phyloP scores from a whole-genome alignment of 2,797 vertebrate genomes.

The Phrynocephalus guinanensis region DNA sequence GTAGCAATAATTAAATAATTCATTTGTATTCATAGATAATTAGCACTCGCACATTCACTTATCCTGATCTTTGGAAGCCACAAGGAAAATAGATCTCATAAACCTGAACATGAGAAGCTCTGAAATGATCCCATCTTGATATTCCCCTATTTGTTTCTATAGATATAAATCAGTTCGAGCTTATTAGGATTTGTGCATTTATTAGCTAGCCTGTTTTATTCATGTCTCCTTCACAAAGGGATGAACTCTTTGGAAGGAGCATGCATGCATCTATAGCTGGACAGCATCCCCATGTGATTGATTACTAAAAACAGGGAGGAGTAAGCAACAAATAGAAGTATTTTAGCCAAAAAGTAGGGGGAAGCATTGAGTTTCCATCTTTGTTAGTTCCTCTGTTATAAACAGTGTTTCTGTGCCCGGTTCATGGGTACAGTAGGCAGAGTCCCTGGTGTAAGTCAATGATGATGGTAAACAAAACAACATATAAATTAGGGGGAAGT shows the following conservation, averaged over 20 bases:
- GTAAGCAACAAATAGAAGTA: too few relatives aligned
- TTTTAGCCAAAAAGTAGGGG: too few relatives aligned
- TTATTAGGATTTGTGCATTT: slow-evolving; percentile 29
- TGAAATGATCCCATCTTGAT: slow-evolving; percentile 50
- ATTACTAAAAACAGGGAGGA: too few relatives aligned
- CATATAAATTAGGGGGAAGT: not conserved
- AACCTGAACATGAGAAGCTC: slow-evolving; percentile 64
- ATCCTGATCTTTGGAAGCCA: slow-evolving; percentile 56
- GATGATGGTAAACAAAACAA: not conserved
- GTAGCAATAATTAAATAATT: slow-evolving; percentile 81
- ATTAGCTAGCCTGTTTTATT: slow-evolving; percentile 32
- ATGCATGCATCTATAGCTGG: too few relatives aligned
- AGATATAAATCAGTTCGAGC: slow-evolving; percentile 9
- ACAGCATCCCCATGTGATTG: too few relatives aligned
- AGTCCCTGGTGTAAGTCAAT: slow-evolving; percentile 35
- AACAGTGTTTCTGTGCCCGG: not conserved
- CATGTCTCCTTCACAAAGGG: slow-evolving; percentile 31
- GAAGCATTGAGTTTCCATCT: too few relatives aligned
- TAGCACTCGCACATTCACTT: slow-evolving; percentile 71
- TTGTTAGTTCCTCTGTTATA: too few relatives aligned
- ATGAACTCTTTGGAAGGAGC: slow-evolving; percentile 34
- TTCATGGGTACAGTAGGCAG: not conserved
- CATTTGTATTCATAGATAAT: slow-evolving; percentile 76
- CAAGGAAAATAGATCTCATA: slow-evolving; percentile 75
- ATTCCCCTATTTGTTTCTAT: not conserved